A percentile compares a stretch with the other conserved stretches of the same genome.
Evolutionary conservation across 2,888 invertebrate genomes (phyloP).

Genomic region (Cyaniris semiargus): DNA sequence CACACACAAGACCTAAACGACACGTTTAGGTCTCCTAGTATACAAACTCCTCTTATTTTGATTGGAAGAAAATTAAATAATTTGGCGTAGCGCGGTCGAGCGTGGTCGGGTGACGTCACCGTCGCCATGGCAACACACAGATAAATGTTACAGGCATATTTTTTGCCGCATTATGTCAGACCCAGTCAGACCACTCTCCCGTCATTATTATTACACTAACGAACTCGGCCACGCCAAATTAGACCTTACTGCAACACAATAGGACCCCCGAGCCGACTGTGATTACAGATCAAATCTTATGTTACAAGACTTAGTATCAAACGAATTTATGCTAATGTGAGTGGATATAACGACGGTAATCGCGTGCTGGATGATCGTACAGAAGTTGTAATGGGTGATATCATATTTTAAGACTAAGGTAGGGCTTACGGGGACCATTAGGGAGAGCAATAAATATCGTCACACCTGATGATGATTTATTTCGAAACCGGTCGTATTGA

Average conservation of each 20-base stretch:
- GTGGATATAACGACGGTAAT: neutral
- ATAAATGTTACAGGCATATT: slow-evolving; percentile 50
- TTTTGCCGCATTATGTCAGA: slow-evolving; percentile 59
- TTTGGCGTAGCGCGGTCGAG: neutral
- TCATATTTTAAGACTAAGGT: neutral
- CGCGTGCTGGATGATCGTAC: neutral
- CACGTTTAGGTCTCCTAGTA: neutral
- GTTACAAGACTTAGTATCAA: slow-evolving; percentile 20
- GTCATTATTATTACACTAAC: slow-evolving; percentile 36
- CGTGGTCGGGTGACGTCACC: neutral
- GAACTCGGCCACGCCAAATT: neutral
- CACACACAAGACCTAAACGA: neutral
- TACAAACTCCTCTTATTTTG: neutral
- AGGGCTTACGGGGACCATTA: neutral
- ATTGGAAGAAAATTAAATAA: neutral
- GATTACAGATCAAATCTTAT: neutral
- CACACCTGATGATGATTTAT: too few relatives aligned
- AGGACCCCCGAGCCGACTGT: neutral
- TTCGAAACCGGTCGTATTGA: too few relatives aligned
- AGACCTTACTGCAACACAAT: neutral
- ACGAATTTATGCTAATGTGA: neutral
- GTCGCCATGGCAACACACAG: slow-evolving; percentile 38
- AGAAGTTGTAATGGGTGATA: neutral
- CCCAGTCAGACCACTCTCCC: slow-evolving; percentile 49
- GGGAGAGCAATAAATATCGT: neutral